These are phyloP conservation scores for Petrocephalus sullivani DNA, from an alignment of 2,797 vertebrate genomes.

Conservation along the genomic window DNA sequence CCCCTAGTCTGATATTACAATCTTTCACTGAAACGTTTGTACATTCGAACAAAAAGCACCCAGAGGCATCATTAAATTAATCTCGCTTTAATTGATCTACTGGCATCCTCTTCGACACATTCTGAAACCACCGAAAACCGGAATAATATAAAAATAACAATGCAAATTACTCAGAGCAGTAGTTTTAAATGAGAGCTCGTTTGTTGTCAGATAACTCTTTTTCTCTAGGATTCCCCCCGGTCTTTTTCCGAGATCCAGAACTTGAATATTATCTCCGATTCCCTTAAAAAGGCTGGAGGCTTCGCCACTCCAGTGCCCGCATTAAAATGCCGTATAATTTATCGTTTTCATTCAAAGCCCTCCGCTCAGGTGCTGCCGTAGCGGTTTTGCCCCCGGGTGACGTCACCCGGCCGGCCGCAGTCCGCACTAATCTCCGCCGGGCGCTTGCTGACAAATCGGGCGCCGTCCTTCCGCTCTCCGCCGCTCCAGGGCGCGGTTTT, in stretches of 20 bases:
- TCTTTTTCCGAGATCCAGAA: neutral
- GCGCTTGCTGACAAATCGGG: slow-evolving; percentile 44
- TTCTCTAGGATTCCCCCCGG: too few species aligned
- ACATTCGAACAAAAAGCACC: neutral
- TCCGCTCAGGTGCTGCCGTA: neutral
- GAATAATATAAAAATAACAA: neutral
- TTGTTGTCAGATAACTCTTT: neutral
- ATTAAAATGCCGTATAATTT: neutral
- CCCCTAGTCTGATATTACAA: neutral
- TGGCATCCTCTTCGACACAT: neutral
- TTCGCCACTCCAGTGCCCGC: neutral
- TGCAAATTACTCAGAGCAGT: neutral
- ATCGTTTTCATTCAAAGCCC: neutral
- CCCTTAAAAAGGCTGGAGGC: neutral
- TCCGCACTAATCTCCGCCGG: neutral
- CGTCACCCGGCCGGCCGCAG: neutral
- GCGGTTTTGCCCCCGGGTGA: neutral
- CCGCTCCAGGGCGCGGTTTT: slow-evolving; percentile 49
- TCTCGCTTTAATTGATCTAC: neutral
- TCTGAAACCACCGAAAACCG: neutral
- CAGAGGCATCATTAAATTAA: neutral
- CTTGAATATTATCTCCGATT: neutral
- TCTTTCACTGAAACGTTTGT: neutral
- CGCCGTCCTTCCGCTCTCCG: slow-evolving; percentile 55
- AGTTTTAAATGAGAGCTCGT: neutral